Evolutionary conservation across 1,140 invertebrate species (phyloP), one percentile per base, ranked within the genome.

Genomic region (Zophobas atratus): DNA sequence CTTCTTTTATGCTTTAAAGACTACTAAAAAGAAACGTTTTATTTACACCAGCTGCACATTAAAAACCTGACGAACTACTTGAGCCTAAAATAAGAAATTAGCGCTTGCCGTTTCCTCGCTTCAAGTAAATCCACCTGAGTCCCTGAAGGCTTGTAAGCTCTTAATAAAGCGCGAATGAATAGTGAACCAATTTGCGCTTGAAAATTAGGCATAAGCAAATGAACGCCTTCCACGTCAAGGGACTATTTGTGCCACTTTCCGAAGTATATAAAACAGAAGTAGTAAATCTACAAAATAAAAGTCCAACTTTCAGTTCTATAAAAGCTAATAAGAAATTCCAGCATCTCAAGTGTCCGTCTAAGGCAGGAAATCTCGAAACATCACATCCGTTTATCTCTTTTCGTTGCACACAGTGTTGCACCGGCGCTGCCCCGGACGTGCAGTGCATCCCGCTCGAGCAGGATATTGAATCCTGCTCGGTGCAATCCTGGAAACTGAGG

Each of bases 271-370:
- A 67, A 67, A 67, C 60, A 67, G 6, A 67, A 67, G 60, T 67
- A 67, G 60, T 67, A 67, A 67, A 67, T 67, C 60, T 67, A 41
- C 60, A 67, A 67, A 74, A 56, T 46, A 74, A 74, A 55, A 74
- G 49, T 57, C 39, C 55, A 75, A 75, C 53, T 60, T 75, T 60
- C 55, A 57, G 73, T 60, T 48, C 53, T 46, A 57, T 75, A 75
- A 75, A 75, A 75, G 73, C 73, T 53, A 51, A 76, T 76, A 70
- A 70, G 75, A 76, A 76, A 76, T 76, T 76, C 75, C 75, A 70
- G 60, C 75, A 70, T 76, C 63, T 70, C 75, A 76, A 70, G 73
- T 75, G 73, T 56, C 73, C 73, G 46, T 56, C 73, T 48, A 8
- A 1, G 32, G 32, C 35, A 34, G 35, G 36, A 35, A 53, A 55